Evolutionary conservation across 2,888 invertebrate species (phyloP), one percentile per base, ranked within the genome.

Genomic region (Thysanoteuthis rhombus): DNA sequence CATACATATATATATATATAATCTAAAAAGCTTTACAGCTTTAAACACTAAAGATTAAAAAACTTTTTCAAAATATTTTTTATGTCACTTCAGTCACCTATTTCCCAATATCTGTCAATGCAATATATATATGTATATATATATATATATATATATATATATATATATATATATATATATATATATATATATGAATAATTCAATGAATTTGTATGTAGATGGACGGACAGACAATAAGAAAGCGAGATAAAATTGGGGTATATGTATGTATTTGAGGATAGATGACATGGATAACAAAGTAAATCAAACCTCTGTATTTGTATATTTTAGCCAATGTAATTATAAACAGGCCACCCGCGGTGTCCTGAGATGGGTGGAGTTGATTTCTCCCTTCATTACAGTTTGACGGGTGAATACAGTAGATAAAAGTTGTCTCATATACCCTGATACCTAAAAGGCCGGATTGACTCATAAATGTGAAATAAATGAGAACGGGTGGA

Each of bases 101-200:
- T n/a, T n/a, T n/a, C n/a, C n/a, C n/a, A 1, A 12, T 19, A 58
- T 12, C 6, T 58, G 28, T 19, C 28, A 6, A 19, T 58, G 8
- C 10, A 32, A 75, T 75, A 28, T 58, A 58, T 58, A 28, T 58
- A 58, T 58, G 4, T 58, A 58, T 58, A 28, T 32, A 58, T 75
- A n/a, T n/a, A 75, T 75, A 75, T 75, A 75, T 75, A 75, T 75
- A n/a, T 75, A n/a, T 75, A n/a, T 75, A n/a, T 75, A n/a, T n/a
- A n/a, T n/a, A n/a, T n/a, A n/a, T 52, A 19, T 25, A 58, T 32
- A 8, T 58, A 58, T 58, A 32, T 32, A 58, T 32, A 58, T 32
- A 58, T 32, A 32, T 2, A 58, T 32, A 58, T 32, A 58, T 32
- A 58, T 32, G 12, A n/a, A n/a, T n/a, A n/a, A n/a, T n/a, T n/a